phyloP scores from a whole-genome alignment of 2,113 vertebrate genomes.

The Cochlearius cochlearius region DNA sequence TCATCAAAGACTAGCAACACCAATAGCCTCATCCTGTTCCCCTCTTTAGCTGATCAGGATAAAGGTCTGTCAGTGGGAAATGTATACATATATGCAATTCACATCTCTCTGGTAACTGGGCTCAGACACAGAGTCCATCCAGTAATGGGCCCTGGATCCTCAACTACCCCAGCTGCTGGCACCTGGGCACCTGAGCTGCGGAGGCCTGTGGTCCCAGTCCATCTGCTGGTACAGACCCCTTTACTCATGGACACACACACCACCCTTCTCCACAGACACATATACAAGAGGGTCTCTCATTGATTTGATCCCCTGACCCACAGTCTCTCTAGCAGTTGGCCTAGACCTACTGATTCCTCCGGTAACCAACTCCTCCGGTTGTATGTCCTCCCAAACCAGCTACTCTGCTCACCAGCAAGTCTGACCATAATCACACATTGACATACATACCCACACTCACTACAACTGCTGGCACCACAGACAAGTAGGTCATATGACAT shows the following conservation, averaged over 20 bases:
- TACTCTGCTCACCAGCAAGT: too few species aligned
- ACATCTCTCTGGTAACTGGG: too few species aligned
- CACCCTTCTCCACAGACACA: neutral
- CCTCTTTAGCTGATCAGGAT: too few species aligned
- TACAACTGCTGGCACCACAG: neutral
- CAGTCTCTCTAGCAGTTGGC: neutral
- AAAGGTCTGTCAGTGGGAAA: neutral
- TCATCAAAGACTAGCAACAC: neutral
- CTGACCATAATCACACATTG: neutral
- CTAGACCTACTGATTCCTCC: neutral
- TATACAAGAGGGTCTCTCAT: too few species aligned
- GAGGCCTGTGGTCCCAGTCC: neutral
- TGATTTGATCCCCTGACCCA: neutral
- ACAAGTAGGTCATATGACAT: too few species aligned
- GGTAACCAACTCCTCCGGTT: neutral
- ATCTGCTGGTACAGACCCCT: neutral
- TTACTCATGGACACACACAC: neutral
- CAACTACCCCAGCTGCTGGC: neutral
- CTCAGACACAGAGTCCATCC: neutral
- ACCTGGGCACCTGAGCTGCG: rapidly evolving
- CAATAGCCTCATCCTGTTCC: neutral
- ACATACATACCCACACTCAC: neutral
- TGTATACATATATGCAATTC: neutral
- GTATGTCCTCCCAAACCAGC: neutral
- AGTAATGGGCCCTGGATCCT: neutral